Conservation (phyloP, 2,888 invertebrate genomes). For the Schizaphis graminum region DNA sequence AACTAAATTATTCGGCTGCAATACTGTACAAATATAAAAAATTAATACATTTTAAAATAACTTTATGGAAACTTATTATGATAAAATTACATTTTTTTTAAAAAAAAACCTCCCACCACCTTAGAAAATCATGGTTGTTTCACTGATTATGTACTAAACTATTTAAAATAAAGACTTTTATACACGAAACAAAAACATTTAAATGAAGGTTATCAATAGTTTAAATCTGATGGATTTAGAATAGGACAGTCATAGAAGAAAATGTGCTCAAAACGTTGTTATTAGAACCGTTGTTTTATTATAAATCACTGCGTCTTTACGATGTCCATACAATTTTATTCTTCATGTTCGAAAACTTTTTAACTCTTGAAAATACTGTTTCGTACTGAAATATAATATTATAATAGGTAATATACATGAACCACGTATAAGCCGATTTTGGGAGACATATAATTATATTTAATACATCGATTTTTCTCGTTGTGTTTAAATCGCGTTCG, state of each 20-base stretch:
- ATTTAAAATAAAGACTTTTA: too few relatives aligned
- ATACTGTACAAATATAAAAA: not conserved
- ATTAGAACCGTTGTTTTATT: not conserved
- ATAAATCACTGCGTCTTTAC: not conserved
- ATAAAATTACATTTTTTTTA: too few relatives aligned
- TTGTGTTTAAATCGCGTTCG: not conserved
- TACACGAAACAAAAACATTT: too few relatives aligned
- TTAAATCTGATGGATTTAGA: too few relatives aligned
- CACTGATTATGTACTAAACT: too few relatives aligned
- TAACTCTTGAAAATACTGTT: not conserved
- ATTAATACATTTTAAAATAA: too few relatives aligned
- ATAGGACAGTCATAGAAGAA: accelerated
- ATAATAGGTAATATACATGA: not conserved
- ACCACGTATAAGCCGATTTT: not conserved
- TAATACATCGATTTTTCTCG: not conserved
- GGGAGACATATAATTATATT: not conserved
- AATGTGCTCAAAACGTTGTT: not conserved
- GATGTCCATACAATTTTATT: not conserved
- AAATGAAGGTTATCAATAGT: too few relatives aligned
- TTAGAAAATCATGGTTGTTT: too few relatives aligned
- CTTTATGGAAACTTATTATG: too few relatives aligned
- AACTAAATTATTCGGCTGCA: too few relatives aligned
- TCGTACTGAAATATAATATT: too few relatives aligned
- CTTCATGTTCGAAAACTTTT: not conserved
- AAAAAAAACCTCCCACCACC: too few relatives aligned